Conservation (phyloP, 2,113 vertebrate genomes). For the Rhegmatorhina hoffmannsi region DNA sequence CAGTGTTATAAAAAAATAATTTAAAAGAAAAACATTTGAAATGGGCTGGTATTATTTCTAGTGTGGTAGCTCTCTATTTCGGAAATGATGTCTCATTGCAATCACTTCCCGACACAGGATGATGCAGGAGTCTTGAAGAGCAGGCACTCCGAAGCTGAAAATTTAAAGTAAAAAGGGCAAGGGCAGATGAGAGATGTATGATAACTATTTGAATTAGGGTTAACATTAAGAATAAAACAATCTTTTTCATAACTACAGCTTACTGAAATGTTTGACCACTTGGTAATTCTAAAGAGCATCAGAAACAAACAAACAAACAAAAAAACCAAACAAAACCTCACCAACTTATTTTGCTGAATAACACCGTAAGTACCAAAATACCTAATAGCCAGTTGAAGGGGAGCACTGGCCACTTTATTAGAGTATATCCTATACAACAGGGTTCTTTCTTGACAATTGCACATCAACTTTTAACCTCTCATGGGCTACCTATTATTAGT, state of each 20-base stretch:
- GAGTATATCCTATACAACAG: neutral
- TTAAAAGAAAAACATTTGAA: neutral
- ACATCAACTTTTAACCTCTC: neutral
- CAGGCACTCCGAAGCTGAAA: neutral
- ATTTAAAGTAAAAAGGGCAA: neutral
- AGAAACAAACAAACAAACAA: neutral
- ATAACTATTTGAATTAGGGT: neutral
- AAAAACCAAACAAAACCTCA: no score
- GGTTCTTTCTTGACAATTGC: neutral
- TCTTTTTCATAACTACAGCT: neutral
- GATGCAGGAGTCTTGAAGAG: fast-evolving
- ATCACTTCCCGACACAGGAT: neutral
- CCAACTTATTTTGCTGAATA: neutral
- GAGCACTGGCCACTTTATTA: neutral
- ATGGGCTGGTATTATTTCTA: neutral
- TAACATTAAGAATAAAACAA: neutral
- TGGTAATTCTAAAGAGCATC: neutral
- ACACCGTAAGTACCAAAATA: neutral
- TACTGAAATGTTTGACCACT: neutral
- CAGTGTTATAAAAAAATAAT: neutral
- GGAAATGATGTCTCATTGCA: fast-evolving
- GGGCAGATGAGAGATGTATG: neutral
- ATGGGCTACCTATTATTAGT: neutral
- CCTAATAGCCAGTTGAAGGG: neutral
- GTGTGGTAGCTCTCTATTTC: neutral